phyloP scores from a whole-genome alignment of 2,797 vertebrate genomes.

The Kryptopterus vitreolus region DNA sequence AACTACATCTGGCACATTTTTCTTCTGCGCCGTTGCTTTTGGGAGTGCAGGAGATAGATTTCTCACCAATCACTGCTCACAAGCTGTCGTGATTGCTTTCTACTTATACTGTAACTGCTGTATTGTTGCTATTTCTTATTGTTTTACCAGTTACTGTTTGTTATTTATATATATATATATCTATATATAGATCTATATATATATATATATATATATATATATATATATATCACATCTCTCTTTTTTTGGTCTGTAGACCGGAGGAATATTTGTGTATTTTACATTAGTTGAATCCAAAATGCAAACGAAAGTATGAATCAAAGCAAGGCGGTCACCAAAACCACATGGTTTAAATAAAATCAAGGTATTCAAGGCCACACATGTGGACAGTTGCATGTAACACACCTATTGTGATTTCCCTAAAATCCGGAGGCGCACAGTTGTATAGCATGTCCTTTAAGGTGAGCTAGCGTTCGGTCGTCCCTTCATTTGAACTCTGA shows the following conservation, averaged over 20 bases:
- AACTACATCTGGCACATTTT: background rate
- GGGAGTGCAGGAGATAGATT: background rate
- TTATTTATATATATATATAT: background rate
- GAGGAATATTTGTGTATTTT: background rate
- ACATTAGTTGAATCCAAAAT: background rate
- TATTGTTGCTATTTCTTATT: background rate
- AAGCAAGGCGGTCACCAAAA: background rate
- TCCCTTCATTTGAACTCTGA: too few relatives aligned
- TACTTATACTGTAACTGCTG: background rate
- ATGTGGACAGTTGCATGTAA: too few relatives aligned
- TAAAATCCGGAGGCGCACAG: too few relatives aligned
- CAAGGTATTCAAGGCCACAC: too few relatives aligned
- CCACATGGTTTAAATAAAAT: background rate
- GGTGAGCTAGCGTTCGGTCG: too few relatives aligned
- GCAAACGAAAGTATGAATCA: background rate
- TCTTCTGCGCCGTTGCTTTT: slow-evolving; percentile 8
- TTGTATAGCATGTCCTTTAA: too few relatives aligned
- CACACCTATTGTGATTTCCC: too few relatives aligned
- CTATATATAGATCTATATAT: background rate
- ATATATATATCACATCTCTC: too few relatives aligned
- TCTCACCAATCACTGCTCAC: background rate
- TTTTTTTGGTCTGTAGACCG: background rate
- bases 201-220: too few relatives aligned
- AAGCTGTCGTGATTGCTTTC: background rate
- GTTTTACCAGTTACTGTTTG: background rate